Percentiles rank a stretch among this genome's conserved stretches.
phyloP scores from a whole-genome alignment of 2,797 vertebrate species.

The Oophaga sylvatica region DNA sequence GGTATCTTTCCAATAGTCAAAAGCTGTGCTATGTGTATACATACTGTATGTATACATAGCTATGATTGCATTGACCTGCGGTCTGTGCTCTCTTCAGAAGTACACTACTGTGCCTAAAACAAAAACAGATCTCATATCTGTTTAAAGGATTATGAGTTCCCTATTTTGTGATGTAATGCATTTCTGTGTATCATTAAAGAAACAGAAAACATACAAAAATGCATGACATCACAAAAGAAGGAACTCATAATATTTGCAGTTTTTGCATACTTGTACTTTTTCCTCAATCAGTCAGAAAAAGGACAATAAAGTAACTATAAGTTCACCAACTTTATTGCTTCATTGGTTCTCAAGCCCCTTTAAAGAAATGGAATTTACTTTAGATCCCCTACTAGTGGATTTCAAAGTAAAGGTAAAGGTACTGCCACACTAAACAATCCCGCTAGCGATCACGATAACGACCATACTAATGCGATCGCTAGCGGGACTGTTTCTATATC shows the following conservation, averaged over 20 bases:
- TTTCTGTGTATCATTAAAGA: neutral
- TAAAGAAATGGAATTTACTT: neutral
- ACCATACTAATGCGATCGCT: no score
- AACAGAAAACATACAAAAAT: neutral
- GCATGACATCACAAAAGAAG: neutral
- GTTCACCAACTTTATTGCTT: conserved; percentile 31
- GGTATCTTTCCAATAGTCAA: no score
- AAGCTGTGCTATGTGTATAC: no score
- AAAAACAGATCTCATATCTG: neutral
- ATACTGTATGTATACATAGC: no score
- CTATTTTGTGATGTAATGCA: neutral
- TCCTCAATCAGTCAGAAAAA: neutral
- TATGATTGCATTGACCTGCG: no score
- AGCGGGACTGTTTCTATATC: no score
- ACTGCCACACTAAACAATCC: no score
- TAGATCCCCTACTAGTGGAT: neutral
- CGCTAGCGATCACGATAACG: no score
- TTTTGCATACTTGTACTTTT: neutral
- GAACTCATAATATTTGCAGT: neutral
- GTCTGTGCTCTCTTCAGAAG: neutral
- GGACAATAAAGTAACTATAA: neutral
- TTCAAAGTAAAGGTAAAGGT: conserved; percentile 22
- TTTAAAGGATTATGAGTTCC: neutral
- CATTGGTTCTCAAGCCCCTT: conserved; percentile 17
- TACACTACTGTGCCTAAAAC: neutral